Conservation (phyloP, 2,797 vertebrate genomes). For the Passerculus sandwichensis region DNA sequence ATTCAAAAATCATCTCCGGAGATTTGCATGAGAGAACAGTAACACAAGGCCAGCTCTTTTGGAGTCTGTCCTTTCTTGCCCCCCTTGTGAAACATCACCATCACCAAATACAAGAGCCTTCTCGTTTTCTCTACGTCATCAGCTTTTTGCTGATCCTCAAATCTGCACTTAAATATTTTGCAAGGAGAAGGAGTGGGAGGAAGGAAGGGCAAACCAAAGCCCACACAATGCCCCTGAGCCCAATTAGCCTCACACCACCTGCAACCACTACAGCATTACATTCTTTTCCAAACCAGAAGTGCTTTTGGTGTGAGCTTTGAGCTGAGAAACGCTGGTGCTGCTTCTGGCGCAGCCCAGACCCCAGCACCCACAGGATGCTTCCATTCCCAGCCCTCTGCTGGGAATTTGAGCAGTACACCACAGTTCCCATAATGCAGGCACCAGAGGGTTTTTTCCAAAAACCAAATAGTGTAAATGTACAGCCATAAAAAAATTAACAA, state of each 20-base stretch:
- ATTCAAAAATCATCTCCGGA: neutral
- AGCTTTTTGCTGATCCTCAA: neutral
- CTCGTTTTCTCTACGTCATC: neutral
- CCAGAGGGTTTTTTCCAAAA: neutral
- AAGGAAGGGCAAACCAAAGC: neutral
- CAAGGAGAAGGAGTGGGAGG: neutral
- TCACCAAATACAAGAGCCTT: neutral
- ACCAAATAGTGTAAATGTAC: neutral
- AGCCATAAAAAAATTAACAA: slow-evolving; percentile 11
- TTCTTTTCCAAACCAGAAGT: neutral
- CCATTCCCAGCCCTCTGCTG: neutral
- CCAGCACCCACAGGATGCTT: neutral
- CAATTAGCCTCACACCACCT: neutral
- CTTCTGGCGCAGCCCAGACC: neutral
- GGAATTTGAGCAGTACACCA: neutral
- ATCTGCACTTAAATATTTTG: neutral
- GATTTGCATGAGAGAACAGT: neutral
- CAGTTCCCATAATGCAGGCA: neutral
- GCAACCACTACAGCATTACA: neutral
- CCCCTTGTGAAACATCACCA: neutral
- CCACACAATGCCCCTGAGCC: neutral
- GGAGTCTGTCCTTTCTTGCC: neutral
- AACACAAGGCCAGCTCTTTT: neutral
- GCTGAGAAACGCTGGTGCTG: neutral
- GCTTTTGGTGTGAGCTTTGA: neutral